Evolutionary conservation across 92 coral and sea anemone genomes (phyloP).

Genomic region (Epizoanthus scotinus): DNA sequence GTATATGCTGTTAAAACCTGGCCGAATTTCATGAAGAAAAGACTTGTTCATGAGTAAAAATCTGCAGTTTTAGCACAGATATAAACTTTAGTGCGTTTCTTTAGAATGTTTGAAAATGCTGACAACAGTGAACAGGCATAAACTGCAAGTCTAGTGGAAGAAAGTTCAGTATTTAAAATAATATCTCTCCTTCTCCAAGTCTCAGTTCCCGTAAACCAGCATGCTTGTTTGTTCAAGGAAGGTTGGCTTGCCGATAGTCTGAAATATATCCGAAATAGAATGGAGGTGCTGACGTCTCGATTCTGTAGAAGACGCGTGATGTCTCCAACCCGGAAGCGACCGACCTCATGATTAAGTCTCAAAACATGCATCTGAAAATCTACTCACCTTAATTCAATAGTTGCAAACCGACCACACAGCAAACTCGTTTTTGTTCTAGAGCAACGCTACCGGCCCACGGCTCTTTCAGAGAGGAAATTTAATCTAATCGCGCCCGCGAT

Average conservation of each 20-base stretch:
- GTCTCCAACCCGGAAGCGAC: conserved; percentile 8
- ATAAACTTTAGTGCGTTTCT: too few relatives aligned
- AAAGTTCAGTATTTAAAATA: neutral
- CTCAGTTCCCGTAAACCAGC: neutral
- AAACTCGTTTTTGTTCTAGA: neutral
- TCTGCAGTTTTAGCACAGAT: too few relatives aligned
- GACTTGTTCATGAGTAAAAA: too few relatives aligned
- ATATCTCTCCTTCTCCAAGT: neutral
- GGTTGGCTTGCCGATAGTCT: neutral
- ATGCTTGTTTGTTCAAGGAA: neutral
- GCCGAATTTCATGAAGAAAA: too few relatives aligned
- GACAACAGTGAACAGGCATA: too few relatives aligned
- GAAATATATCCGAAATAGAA: neutral
- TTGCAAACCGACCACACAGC: neutral
- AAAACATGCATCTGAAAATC: neutral
- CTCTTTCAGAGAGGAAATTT: neutral
- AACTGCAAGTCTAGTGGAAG: neutral
- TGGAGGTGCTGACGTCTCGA: neutral
- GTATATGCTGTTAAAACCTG: too few relatives aligned
- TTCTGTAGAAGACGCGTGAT: neutral
- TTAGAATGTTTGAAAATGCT: too few relatives aligned
- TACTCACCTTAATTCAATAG: conserved; percentile 2
- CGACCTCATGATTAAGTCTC: neutral
- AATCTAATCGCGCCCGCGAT: conserved; percentile 1
- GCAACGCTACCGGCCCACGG: neutral